These are phyloP conservation scores for Drepana arcuata DNA, from an alignment of 1,140 invertebrate genomes.

Conservation along the genomic window DNA sequence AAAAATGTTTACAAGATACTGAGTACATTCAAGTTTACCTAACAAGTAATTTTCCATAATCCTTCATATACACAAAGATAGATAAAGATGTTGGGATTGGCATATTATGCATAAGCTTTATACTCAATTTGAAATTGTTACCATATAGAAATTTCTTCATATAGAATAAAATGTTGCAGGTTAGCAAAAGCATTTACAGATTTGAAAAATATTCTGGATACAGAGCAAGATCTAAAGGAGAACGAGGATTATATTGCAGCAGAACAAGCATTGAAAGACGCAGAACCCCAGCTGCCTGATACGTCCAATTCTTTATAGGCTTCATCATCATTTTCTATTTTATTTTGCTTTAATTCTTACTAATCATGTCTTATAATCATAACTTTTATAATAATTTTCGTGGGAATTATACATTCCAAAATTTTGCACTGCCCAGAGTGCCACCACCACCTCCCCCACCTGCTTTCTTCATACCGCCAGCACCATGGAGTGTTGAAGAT, in stretches of 20 bases:
- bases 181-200: slow-evolving; percentile 83
- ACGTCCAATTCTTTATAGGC: no score
- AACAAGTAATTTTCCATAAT: no score
- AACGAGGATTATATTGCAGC: slow-evolving; percentile 81
- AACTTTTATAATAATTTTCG: slow-evolving; percentile 44
- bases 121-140: background rate
- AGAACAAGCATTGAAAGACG: slow-evolving; percentile 78
- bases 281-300: slow-evolving; percentile 75
- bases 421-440: slow-evolving; percentile 12
- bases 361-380: slow-evolving; percentile 57
- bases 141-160: background rate
- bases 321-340: slow-evolving; percentile 21
- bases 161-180: slow-evolving; percentile 56
- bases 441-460: slow-evolving; percentile 24
- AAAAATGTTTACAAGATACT: no score
- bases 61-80: no score
- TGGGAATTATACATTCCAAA: slow-evolving; percentile 54
- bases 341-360: slow-evolving; percentile 25
- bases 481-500: no score
- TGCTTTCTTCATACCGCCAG: slow-evolving; percentile 18
- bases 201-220: slow-evolving; percentile 80
- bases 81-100: no score
- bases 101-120: background rate
- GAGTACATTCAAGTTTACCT: no score
- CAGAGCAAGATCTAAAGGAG: slow-evolving; percentile 84